phyloP scores from a whole-genome alignment of 2,113 vertebrate genomes.

The Eulemur rufifrons region DNA sequence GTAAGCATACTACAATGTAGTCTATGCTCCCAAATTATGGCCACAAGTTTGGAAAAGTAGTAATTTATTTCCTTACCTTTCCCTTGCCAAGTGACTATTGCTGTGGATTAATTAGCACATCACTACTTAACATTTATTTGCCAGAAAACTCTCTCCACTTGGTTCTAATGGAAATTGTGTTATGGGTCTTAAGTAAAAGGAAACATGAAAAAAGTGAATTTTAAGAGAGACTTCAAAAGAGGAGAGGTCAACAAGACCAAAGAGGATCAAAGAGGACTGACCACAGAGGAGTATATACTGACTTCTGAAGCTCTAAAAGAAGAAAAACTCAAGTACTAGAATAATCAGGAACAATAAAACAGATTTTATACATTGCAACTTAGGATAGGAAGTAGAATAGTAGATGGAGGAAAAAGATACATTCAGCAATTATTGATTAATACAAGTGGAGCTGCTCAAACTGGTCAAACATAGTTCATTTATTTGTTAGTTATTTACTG shows the following conservation, averaged over 20 bases:
- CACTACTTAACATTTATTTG: neutral
- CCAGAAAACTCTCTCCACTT: neutral
- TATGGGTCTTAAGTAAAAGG: neutral
- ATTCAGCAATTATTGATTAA: neutral
- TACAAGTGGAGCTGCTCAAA: neutral
- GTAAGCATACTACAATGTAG: neutral
- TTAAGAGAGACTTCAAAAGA: constrained; percentile 1
- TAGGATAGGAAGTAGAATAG: neutral
- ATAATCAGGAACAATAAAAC: neutral
- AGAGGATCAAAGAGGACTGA: neutral
- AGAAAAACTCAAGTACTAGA: constrained; percentile 24
- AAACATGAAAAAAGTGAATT: neutral
- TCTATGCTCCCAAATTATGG: neutral
- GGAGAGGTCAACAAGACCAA: neutral
- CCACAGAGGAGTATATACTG: neutral
- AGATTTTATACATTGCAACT: neutral
- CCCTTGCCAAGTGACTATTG: neutral
- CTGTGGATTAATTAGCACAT: neutral
- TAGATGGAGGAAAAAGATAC: neutral
- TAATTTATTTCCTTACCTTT: neutral
- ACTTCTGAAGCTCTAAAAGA: neutral
- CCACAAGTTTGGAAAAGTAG: neutral
- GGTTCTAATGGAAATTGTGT: neutral
- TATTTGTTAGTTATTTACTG: neutral
- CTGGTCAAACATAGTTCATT: neutral